Conservation (phyloP, 2,113 vertebrate genomes). For the Microcebus ravelobensis region DNA sequence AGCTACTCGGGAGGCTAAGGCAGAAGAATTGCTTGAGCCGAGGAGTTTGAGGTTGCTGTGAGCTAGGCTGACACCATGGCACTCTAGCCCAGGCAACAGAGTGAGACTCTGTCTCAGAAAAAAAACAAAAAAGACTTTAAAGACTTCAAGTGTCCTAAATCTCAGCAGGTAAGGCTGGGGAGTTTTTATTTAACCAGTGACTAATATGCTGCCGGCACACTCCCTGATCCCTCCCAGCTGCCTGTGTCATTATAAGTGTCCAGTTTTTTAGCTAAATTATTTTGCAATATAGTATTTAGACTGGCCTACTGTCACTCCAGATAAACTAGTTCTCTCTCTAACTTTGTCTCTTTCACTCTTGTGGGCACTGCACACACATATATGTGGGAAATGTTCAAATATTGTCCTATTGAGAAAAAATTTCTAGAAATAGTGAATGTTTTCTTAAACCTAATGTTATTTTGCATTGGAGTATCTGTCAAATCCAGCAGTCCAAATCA, state of each 20-base stretch:
- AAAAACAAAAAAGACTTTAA: neutral
- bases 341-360: too few species aligned
- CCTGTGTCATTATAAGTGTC: constrained; percentile 52
- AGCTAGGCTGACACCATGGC: too few species aligned
- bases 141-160: neutral
- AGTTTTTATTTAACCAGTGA: constrained; percentile 58
- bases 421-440: neutral
- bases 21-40: too few species aligned
- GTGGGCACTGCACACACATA: too few species aligned
- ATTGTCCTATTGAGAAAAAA: constrained; percentile 9
- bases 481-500: constrained; percentile 21
- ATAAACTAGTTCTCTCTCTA: neutral
- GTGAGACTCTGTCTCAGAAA: too few species aligned
- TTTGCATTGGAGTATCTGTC: neutral
- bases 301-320: neutral
- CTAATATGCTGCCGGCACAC: constrained; percentile 56
- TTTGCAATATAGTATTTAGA: constrained; percentile 60
- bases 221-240: constrained; percentile 45
- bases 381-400: neutral
- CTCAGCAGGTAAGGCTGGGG: constrained; percentile 5
- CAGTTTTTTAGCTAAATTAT: constrained; percentile 55
- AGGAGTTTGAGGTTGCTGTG: too few species aligned
- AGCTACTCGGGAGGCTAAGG: too few species aligned
- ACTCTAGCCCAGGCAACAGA: too few species aligned
- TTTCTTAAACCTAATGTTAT: constrained; percentile 29